These are phyloP conservation scores for Lysandra bellargus DNA, from an alignment of 2,888 invertebrate species.

Conservation along the genomic window DNA sequence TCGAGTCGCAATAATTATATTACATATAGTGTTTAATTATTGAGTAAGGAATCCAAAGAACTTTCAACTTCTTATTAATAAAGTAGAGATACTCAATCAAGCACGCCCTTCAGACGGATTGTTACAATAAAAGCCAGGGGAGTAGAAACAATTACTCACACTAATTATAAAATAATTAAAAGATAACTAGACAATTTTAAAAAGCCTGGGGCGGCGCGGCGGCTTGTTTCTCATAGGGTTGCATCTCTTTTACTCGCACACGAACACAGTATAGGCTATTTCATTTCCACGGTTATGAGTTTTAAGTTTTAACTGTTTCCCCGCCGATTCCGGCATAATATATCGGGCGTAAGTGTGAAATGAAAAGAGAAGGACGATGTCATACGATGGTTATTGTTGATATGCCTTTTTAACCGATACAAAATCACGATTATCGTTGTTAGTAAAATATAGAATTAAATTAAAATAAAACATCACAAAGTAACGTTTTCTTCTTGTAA, in stretches of 20 bases:
- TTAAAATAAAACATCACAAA: neutral
- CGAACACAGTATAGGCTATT: neutral
- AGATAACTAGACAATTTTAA: conserved; percentile 10
- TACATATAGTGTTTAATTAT: neutral
- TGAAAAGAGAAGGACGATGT: too few species aligned
- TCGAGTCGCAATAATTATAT: too few species aligned
- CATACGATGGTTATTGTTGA: too few species aligned
- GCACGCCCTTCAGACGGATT: conserved; percentile 2
- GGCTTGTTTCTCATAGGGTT: neutral
- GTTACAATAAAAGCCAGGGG: neutral
- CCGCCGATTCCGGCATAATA: too few species aligned
- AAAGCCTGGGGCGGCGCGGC: neutral
- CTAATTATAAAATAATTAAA: conserved; percentile 7
- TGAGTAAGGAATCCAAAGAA: neutral
- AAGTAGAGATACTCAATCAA: neutral
- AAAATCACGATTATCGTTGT: neutral
- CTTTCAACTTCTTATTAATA: neutral
- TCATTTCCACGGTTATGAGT: too few species aligned
- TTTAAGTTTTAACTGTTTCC: too few species aligned
- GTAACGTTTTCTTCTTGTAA: neutral
- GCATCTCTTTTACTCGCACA: neutral
- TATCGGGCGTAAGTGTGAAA: too few species aligned
- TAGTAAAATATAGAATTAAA: neutral
- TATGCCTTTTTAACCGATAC: too few species aligned
- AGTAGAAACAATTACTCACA: neutral